Percentiles rank a stretch among this genome's conserved stretches.
phyloP scores from a whole-genome alignment of 2,113 vertebrate species.

The Elachura formosa region DNA sequence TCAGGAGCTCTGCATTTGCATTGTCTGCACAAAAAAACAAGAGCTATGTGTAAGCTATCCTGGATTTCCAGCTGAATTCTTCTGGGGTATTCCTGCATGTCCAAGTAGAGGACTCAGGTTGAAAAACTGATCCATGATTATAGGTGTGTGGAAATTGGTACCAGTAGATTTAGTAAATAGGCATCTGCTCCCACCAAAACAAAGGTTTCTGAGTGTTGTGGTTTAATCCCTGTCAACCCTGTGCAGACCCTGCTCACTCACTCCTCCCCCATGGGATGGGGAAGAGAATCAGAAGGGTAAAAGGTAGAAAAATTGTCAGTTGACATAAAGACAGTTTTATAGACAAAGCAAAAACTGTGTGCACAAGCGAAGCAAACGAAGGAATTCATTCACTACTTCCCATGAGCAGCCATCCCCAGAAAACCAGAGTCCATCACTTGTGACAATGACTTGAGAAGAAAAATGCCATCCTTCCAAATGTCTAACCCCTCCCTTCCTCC shows the following conservation, averaged over 20 bases:
- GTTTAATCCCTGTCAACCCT: neutral
- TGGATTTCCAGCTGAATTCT: neutral
- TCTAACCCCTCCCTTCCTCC: too few relatives aligned
- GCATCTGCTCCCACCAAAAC: neutral
- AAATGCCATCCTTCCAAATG: too few relatives aligned
- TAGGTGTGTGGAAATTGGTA: neutral
- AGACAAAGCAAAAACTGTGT: too few relatives aligned
- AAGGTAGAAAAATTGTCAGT: too few relatives aligned
- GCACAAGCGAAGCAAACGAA: too few relatives aligned
- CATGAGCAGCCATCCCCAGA: too few relatives aligned
- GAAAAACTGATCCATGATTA: neutral
- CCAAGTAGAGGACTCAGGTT: neutral
- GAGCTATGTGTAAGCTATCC: neutral
- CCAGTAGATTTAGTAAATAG: neutral
- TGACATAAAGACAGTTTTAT: too few relatives aligned
- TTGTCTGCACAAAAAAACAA: neutral
- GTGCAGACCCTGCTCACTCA: neutral
- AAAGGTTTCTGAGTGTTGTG: neutral
- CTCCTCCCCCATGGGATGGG: too few relatives aligned
- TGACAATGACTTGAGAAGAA: too few relatives aligned
- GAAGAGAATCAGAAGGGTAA: too few relatives aligned
- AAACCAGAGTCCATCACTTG: too few relatives aligned
- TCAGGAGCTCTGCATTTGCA: neutral
- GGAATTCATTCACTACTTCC: too few relatives aligned
- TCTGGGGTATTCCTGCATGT: neutral